phyloP scores from a whole-genome alignment of 1,140 invertebrate species.

The Psilanteris sp. region DNA sequence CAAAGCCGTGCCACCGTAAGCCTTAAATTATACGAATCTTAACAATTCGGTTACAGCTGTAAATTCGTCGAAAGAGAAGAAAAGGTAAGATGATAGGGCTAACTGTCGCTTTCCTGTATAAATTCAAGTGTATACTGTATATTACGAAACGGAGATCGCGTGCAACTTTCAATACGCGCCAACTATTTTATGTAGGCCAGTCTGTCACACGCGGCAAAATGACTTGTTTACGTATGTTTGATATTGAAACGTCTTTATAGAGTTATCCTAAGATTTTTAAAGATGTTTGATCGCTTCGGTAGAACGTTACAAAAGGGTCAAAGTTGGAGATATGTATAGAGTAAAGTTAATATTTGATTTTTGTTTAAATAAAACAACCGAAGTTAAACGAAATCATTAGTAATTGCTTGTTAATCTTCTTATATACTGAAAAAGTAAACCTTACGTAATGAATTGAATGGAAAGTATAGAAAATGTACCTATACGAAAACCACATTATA shows the following conservation, averaged over 20 bases:
- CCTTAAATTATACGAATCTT: conserved; percentile 3
- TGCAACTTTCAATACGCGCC: conserved; percentile 54
- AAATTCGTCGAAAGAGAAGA: conserved; percentile 36
- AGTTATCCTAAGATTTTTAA: too few relatives aligned
- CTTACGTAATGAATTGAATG: too few relatives aligned
- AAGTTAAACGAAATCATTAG: too few relatives aligned
- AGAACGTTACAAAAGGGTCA: too few relatives aligned
- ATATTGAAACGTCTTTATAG: conserved; percentile 27
- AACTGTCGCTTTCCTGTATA: conserved; percentile 38
- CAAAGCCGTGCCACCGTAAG: not conserved
- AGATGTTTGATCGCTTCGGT: too few relatives aligned
- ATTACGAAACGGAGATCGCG: conserved; percentile 44
- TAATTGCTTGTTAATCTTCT: too few relatives aligned
- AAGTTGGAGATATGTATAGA: too few relatives aligned
- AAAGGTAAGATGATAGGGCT: conserved; percentile 52
- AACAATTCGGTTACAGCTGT: not conserved
- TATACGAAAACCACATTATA: too few relatives aligned
- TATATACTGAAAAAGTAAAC: too few relatives aligned
- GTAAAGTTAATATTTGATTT: too few relatives aligned
- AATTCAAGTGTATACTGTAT: conserved; percentile 44
- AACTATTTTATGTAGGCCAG: conserved; percentile 61
- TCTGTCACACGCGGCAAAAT: conserved; percentile 32
- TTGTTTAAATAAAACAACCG: too few relatives aligned
- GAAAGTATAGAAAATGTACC: too few relatives aligned
- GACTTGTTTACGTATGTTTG: conserved; percentile 21